Conservation (phyloP, 2,797 vertebrate genomes). For the Gymnoscopelus microlampas region DNA sequence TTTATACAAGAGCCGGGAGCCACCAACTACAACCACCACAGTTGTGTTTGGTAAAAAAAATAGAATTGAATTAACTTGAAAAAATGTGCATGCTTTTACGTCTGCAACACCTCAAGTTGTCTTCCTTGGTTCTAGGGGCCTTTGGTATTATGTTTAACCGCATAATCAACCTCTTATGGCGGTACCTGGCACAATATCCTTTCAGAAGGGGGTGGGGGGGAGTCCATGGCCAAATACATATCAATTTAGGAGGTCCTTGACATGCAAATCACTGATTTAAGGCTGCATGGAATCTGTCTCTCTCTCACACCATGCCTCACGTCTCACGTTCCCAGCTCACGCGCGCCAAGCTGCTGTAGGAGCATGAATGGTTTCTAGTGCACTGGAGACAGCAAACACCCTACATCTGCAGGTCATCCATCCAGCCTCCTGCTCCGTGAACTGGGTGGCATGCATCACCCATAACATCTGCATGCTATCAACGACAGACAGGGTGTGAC, state of each 20-base stretch:
- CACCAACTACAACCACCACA: too few relatives aligned
- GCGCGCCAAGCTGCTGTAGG: not conserved
- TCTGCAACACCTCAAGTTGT: conserved; percentile 60
- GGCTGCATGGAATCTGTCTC: conserved; percentile 24
- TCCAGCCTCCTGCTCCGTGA: conserved; percentile 25
- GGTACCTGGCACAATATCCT: too few relatives aligned
- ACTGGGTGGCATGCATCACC: conserved; percentile 41
- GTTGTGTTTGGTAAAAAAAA: too few relatives aligned
- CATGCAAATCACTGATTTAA: too few relatives aligned
- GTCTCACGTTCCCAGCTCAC: conserved; percentile 7
- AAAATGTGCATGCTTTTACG: too few relatives aligned
- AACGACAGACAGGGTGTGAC: conserved; percentile 65
- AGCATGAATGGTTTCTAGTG: conserved; percentile 42
- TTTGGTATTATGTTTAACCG: conserved; percentile 33
- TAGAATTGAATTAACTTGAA: too few relatives aligned
- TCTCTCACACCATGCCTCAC: conserved; percentile 6
- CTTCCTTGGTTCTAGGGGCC: conserved; percentile 52
- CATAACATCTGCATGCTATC: conserved; percentile 76
- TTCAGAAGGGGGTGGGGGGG: too few relatives aligned
- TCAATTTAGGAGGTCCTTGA: conserved; percentile 13
- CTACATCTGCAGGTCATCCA: too few relatives aligned
- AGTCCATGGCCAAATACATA: too few relatives aligned
- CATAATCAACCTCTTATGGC: too few relatives aligned
- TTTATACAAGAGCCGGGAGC: too few relatives aligned
- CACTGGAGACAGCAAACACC: conserved; percentile 59